phyloP scores from a whole-genome alignment of 2,113 vertebrate genomes.

The Macquaria australasica region DNA sequence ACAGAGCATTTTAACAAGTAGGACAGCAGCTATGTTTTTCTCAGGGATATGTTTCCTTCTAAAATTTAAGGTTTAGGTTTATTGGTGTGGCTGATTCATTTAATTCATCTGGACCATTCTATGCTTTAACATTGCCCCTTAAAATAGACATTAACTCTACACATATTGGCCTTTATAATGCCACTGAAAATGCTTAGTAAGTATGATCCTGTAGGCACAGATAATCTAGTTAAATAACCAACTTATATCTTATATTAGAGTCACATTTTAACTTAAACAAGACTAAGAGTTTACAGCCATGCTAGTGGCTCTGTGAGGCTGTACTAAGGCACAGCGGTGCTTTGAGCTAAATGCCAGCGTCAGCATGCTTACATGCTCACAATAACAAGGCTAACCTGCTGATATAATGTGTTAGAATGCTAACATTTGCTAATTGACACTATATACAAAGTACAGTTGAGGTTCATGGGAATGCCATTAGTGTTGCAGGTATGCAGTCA shows the following conservation, averaged over 20 bases:
- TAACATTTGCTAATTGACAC: background rate
- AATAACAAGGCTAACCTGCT: no score
- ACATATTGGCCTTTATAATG: background rate
- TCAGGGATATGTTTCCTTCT: constrained; percentile 4
- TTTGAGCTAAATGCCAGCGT: no score
- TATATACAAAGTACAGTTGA: background rate
- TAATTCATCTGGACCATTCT: background rate
- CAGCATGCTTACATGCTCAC: no score
- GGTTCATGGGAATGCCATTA: background rate
- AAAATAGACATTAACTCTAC: background rate
- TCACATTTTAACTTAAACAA: background rate
- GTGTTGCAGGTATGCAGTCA: background rate
- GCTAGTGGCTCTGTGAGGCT: no score
- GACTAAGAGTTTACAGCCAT: no score
- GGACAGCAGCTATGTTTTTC: constrained; percentile 30
- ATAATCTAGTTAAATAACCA: background rate
- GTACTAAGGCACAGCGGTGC: no score
- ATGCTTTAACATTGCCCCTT: background rate
- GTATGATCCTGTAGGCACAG: background rate
- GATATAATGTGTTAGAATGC: background rate
- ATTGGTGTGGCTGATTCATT: background rate
- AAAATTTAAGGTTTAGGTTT: background rate
- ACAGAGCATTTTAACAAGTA: constrained; percentile 14
- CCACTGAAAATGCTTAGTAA: background rate
- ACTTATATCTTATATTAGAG: background rate